These are phyloP conservation scores for Leptothorax acervorum DNA, from an alignment of 2,888 invertebrate genomes.

Conservation along the genomic window DNA sequence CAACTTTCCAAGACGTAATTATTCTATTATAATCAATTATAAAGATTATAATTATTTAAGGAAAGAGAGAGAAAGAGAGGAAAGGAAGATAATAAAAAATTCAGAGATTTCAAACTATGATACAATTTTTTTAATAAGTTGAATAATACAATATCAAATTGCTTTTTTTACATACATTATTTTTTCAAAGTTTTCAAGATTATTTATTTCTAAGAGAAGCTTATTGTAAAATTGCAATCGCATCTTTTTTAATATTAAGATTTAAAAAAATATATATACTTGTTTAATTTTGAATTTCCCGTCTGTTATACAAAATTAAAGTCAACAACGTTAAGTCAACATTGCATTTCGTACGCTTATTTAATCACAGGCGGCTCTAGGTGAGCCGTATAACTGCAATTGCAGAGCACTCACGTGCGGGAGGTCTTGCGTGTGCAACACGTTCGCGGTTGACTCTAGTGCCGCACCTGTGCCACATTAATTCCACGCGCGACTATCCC, in stretches of 20 bases:
- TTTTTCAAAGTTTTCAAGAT: neutral
- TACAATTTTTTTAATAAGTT: neutral
- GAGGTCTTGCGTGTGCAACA: constrained; percentile 14
- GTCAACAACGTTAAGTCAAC: neutral
- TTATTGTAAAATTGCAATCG: constrained; percentile 7
- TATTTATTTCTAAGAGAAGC: neutral
- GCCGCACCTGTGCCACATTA: neutral
- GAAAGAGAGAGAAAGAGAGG: neutral
- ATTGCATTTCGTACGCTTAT: neutral
- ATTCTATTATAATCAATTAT: neutral
- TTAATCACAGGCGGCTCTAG: neutral
- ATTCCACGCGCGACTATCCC: neutral
- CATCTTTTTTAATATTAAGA: neutral
- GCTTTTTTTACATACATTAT: neutral
- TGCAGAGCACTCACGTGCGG: neutral
- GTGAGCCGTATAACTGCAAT: neutral
- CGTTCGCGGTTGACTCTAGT: neutral
- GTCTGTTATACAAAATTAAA: neutral
- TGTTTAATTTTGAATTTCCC: neutral
- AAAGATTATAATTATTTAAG: neutral
- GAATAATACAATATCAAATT: neutral
- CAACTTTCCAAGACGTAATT: neutral
- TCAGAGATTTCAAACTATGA: neutral
- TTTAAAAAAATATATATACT: neutral
- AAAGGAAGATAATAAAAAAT: neutral